These are phyloP conservation scores for Trichomycterus rosablanca DNA, from an alignment of 2,113 vertebrate genomes.

Conservation along the genomic window DNA sequence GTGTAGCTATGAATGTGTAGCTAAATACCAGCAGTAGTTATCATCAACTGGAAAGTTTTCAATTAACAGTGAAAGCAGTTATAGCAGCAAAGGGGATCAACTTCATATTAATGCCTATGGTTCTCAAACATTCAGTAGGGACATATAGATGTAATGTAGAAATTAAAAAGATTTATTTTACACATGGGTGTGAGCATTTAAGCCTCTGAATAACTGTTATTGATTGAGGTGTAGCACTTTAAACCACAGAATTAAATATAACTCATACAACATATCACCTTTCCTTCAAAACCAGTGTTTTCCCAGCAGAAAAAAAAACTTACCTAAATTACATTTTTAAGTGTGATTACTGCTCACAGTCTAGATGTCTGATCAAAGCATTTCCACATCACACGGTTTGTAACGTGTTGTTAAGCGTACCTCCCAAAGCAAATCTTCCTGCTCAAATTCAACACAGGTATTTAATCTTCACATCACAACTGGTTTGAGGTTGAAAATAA, in stretches of 20 bases:
- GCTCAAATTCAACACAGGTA: neutral
- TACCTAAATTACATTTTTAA: slow-evolving; percentile 13
- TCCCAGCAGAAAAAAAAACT: slow-evolving; percentile 9
- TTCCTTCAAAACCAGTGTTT: slow-evolving; percentile 20
- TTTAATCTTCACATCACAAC: slow-evolving; percentile 30
- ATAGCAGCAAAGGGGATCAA: too few relatives aligned
- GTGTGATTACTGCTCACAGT: slow-evolving; percentile 30
- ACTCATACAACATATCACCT: neutral
- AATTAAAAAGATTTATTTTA: neutral
- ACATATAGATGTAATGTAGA: neutral
- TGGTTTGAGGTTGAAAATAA: slow-evolving; percentile 12
- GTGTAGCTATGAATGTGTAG: too few relatives aligned
- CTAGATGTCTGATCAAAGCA: slow-evolving; percentile 34
- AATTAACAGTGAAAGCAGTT: too few relatives aligned
- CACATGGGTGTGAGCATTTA: neutral
- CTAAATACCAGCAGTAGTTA: too few relatives aligned
- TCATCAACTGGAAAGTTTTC: too few relatives aligned
- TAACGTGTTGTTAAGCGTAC: slow-evolving; percentile 14
- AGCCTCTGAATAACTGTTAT: neutral
- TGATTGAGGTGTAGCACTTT: neutral
- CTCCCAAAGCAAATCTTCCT: slow-evolving; percentile 18
- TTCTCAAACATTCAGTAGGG: too few relatives aligned
- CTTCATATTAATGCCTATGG: too few relatives aligned
- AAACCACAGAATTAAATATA: slow-evolving; percentile 1
- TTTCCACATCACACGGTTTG: slow-evolving; percentile 29